Conservation (phyloP, 2,797 vertebrate genomes). For the Onychomys leucogaster region DNA sequence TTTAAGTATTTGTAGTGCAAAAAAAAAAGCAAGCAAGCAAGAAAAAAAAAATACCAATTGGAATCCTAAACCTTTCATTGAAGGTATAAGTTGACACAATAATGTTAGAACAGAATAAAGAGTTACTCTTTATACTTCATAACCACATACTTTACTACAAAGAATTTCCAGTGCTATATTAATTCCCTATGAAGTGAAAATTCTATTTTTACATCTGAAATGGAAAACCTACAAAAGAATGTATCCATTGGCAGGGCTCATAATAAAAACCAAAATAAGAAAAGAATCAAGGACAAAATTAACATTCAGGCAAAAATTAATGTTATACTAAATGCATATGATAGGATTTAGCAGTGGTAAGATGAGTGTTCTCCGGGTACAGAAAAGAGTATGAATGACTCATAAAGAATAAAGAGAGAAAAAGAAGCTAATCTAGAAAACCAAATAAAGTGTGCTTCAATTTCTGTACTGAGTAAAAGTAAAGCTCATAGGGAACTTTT, state of each 20-base stretch:
- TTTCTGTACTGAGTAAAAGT: constrained; percentile 7
- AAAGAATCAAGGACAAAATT: background rate
- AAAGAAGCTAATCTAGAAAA: background rate
- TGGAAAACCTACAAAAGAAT: background rate
- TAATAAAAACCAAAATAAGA: constrained; percentile 2
- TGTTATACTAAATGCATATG: accelerated
- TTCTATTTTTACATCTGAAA: background rate
- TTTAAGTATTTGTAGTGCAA: background rate
- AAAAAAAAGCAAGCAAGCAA: background rate
- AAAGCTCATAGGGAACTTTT: constrained; percentile 3
- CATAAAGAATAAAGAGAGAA: background rate
- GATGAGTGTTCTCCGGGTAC: background rate
- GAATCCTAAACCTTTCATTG: background rate
- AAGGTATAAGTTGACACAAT: background rate
- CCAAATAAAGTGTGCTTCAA: constrained; percentile 9
- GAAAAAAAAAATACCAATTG: background rate
- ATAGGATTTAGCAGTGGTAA: background rate
- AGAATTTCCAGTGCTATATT: background rate
- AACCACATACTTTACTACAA: background rate
- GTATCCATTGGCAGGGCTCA: background rate
- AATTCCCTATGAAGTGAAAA: background rate
- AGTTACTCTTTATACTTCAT: background rate
- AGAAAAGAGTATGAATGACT: background rate
- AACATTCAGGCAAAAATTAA: background rate
- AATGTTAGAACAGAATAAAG: background rate